Base-by-base conservation (phyloP, 2,888 invertebrate genomes). In the Sicus ferrugineus region DNA sequence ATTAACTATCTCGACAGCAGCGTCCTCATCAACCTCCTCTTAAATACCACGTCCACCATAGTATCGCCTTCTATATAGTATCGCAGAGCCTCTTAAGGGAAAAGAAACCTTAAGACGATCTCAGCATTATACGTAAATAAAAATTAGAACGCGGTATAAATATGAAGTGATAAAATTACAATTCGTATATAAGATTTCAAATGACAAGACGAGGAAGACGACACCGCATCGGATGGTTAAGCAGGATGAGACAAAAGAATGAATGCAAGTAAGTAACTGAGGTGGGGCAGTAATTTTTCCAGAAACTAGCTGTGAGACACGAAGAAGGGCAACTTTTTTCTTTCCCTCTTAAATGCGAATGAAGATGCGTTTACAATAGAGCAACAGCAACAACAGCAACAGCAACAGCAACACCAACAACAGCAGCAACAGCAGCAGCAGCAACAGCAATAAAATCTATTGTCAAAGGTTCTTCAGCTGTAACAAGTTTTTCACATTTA, bases 401-500 rank as follows among this genome's bases (percentile, higher is more conserved):
- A 42, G 64, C n/a, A 50, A 21, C 31, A 7, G 19, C 30, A 19
- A 52, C 52, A 23, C 16, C 38, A n/a, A 54, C 65, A 54, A 52
- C 19, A n/a, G 19, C 30, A 16, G 42, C 42, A 42, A 42, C 16
- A 42, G 42, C 14, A 42, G 38, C 42, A 42, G 42, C 5, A 46
- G 63, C n/a, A n/a, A n/a, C n/a, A n/a, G n/a, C n/a, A n/a, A 9
- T 56, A 1, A 21, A 5, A 19, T 58, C 75, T 71, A 72, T 76
- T 76, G 76, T 76, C 73, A 72, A 72, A 73, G 72, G 72, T 74
- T 74, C 72, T 75, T 76, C 76, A 75, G 73, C 76, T 76, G 76
- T 76, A 76, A 76, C 76, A 74, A 73, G 74, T 73, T 74, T 76
- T 73, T 73, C 71, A 75, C 75, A 76, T 76, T 76, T 75, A 76